Evolutionary conservation across 2,113 vertebrate genomes (phyloP).

Genomic region (Semicossyphus pulcher): DNA sequence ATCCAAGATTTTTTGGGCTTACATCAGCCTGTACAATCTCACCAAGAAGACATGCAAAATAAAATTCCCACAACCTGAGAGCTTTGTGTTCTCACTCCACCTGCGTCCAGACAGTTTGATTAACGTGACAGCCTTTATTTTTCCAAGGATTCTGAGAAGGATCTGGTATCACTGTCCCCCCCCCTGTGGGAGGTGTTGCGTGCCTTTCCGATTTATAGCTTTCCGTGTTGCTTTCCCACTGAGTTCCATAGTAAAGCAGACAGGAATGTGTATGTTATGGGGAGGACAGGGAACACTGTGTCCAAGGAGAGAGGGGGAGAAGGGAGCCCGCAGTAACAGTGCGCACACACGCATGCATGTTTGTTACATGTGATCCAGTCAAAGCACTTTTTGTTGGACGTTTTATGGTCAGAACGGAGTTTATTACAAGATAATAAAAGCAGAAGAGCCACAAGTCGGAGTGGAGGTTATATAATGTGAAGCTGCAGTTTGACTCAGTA

Average conservation of each 20-base stretch:
- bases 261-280: slow-evolving; percentile 53
- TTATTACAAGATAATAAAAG: slow-evolving; percentile 15
- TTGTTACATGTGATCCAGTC: slow-evolving; percentile 14
- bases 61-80: not conserved
- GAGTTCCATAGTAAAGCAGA: slow-evolving; percentile 34
- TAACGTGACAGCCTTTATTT: not conserved
- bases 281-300: slow-evolving; percentile 51
- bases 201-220: slow-evolving; percentile 40
- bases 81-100: not conserved
- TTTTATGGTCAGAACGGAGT: slow-evolving; percentile 12
- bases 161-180: slow-evolving; percentile 2
- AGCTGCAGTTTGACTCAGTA: not conserved
- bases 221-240: slow-evolving; percentile 18
- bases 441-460: slow-evolving; percentile 17
- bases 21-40: not conserved
- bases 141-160: not conserved
- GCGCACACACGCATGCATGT: slow-evolving; percentile 2
- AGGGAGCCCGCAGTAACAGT: not conserved
- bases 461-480: slow-evolving; percentile 6
- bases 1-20: not conserved
- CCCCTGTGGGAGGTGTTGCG: slow-evolving; percentile 16
- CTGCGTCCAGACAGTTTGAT: slow-evolving; percentile 1
- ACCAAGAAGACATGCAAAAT: not conserved
- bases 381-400: slow-evolving; percentile 26
- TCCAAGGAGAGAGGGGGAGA: slow-evolving; percentile 8